A percentile compares a stretch with the other conserved stretches of the same genome.
Evolutionary conservation across 2,888 invertebrate genomes (phyloP).

Genomic region (Shargacucullia verbasci): DNA sequence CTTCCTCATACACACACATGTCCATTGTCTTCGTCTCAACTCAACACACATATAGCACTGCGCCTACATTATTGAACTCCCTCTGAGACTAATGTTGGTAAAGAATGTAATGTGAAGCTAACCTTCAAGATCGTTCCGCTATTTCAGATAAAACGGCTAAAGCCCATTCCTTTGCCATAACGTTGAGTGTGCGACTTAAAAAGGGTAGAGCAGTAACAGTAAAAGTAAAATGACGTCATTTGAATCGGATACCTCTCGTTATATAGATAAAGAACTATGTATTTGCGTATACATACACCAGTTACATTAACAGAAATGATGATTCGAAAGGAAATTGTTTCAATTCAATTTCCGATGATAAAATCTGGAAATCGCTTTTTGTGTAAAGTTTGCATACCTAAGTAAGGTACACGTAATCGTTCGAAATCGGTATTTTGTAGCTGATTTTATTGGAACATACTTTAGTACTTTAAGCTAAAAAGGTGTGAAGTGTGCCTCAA

Average conservation of each 20-base stretch:
- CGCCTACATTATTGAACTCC: too few species aligned
- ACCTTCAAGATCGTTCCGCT: too few species aligned
- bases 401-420: background rate
- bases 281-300: background rate
- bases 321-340: conserved; percentile 34
- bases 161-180: conserved; percentile 4
- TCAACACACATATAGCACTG: too few species aligned
- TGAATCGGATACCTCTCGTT: conserved; percentile 4
- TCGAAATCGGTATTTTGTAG: background rate
- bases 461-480: background rate
- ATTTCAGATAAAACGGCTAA: background rate
- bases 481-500: background rate
- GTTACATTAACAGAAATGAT: conserved; percentile 14
- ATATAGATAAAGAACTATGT: conserved; percentile 1
- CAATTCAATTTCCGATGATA: conserved; percentile 39
- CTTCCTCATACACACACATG: too few species aligned
- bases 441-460: background rate
- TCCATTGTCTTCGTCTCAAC: too few species aligned
- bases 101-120: background rate
- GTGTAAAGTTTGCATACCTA: background rate
- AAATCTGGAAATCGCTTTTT: conserved; percentile 14
- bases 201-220: conserved; percentile 4
- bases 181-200: conserved; percentile 2
- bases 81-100: too few species aligned
- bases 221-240: conserved; percentile 14